Evolutionary conservation across 1,140 invertebrate species (phyloP).

Genomic region (Ericerus pela): DNA sequence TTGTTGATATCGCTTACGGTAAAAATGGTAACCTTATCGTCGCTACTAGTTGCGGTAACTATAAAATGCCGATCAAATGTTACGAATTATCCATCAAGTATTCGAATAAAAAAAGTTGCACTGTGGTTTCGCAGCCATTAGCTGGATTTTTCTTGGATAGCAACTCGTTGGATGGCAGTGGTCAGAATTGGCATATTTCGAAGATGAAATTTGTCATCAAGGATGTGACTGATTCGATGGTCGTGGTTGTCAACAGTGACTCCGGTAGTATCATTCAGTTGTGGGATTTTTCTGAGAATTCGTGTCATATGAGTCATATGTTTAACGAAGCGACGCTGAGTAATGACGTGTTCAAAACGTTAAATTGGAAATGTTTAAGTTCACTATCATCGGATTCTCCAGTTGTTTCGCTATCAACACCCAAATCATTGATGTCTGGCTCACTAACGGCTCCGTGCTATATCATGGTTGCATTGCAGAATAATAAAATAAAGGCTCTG

Average conservation of each 20-base stretch:
- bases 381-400: neutral
- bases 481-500: neutral
- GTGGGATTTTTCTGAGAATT: constrained; percentile 69
- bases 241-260: constrained; percentile 49
- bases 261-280: constrained; percentile 57
- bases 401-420: neutral
- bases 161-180: neutral
- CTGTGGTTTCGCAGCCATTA: constrained; percentile 52
- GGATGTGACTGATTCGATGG: constrained; percentile 65
- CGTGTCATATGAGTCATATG: neutral
- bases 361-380: neutral
- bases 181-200: constrained; percentile 12
- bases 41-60: constrained; percentile 51
- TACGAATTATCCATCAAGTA: constrained; percentile 38
- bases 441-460: neutral
- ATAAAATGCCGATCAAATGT: constrained; percentile 25
- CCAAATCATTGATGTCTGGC: neutral
- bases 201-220: constrained; percentile 58
- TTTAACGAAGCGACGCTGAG: neutral
- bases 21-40: constrained; percentile 69
- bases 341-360: neutral
- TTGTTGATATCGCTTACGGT: constrained; percentile 56
- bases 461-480: neutral
- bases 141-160: constrained; percentile 54
- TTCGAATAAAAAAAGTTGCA: constrained; percentile 37